Evolutionary conservation across 2,888 invertebrate species (phyloP).

Genomic region (Danaus chrysippus): DNA sequence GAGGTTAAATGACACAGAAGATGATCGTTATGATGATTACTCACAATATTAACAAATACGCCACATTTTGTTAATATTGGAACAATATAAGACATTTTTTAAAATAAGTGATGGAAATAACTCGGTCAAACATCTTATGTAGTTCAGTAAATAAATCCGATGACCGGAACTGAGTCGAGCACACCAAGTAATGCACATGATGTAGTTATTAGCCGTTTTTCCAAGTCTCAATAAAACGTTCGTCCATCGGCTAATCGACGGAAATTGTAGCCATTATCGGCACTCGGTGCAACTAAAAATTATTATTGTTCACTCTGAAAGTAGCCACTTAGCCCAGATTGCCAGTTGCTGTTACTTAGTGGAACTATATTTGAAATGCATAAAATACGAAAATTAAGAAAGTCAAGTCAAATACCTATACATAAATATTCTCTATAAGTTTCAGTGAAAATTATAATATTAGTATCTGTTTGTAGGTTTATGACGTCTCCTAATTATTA

Average conservation of each 20-base stretch:
- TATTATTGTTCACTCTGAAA: conserved; percentile 76
- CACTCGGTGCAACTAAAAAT: conserved; percentile 74
- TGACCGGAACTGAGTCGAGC: conserved; percentile 21
- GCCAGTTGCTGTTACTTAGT: conserved; percentile 42
- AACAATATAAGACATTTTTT: too few species aligned
- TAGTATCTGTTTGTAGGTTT: too few species aligned
- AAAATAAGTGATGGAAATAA: neutral
- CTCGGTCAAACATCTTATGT: neutral
- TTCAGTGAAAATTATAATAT: too few species aligned
- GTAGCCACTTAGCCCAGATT: conserved; percentile 70
- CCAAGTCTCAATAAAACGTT: conserved; percentile 65
- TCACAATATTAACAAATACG: too few species aligned
- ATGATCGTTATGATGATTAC: too few species aligned
- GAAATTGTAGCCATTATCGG: conserved; percentile 76
- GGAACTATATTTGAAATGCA: conserved; percentile 1
- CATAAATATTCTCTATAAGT: neutral
- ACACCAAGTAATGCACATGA: conserved; percentile 26
- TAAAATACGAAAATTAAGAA: neutral
- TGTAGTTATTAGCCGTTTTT: conserved; percentile 65
- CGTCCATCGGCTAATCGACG: conserved; percentile 69
- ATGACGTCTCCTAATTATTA: too few species aligned
- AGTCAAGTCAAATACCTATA: neutral
- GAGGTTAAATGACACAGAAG: too few species aligned
- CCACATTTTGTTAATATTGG: too few species aligned
- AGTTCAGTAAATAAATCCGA: conserved; percentile 6